These are phyloP conservation scores for Otocyon megalotis DNA, from an alignment of 2,113 vertebrate genomes.

Conservation along the genomic window DNA sequence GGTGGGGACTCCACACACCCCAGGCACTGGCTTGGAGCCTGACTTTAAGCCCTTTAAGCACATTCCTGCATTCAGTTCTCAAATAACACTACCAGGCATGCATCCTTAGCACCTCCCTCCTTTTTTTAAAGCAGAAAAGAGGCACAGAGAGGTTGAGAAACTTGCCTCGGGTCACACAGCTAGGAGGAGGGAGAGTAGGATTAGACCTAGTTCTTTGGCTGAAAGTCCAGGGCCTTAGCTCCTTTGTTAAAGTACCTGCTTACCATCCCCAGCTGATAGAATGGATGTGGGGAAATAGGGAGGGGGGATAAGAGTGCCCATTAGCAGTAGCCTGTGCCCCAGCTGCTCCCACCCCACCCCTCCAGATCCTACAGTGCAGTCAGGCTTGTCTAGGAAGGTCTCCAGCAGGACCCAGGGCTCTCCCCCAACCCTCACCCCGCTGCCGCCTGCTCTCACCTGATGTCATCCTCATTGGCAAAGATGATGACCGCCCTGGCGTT, in stretches of 20 bases:
- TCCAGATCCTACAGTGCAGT: neutral
- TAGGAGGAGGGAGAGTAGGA: neutral
- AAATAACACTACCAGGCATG: neutral
- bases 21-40: neutral
- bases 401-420: neutral
- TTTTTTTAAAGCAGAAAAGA: neutral
- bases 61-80: neutral
- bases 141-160: neutral
- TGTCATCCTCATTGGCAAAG: conserved; percentile 97
- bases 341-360: neutral
- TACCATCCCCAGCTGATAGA: neutral
- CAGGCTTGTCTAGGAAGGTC: neutral
- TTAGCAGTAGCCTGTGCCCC: no score
- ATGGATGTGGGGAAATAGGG: neutral
- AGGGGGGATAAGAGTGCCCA: neutral
- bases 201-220: neutral
- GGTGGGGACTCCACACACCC: rapidly evolving
- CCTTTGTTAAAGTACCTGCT: neutral
- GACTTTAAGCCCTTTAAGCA: neutral
- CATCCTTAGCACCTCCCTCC: neutral
- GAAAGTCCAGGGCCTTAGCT: neutral
- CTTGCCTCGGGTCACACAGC: neutral
- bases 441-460: conserved; percentile 89
- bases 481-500: conserved; percentile 95
- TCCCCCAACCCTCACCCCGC: rapidly evolving